Conservation (phyloP, 2,888 invertebrate genomes). For the Caenorhabditis panamensis region DNA sequence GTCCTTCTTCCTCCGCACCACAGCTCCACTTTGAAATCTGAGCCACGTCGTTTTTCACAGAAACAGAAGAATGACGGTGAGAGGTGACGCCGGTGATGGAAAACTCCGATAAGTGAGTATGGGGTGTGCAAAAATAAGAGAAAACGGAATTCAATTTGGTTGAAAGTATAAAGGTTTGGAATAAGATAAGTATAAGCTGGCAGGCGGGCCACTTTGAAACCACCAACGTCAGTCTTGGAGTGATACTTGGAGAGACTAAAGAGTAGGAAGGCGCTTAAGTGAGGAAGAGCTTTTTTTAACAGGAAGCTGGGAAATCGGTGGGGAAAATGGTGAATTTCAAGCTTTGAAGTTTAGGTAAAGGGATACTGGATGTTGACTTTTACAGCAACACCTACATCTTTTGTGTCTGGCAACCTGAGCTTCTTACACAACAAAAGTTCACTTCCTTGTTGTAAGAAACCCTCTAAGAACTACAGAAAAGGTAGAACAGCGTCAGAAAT, state of each 20-base stretch:
- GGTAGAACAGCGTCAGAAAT: too few species aligned
- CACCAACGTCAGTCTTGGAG: background rate
- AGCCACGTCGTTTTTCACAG: background rate
- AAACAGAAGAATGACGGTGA: background rate
- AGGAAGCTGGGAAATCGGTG: background rate
- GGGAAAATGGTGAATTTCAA: too few species aligned
- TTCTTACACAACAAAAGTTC: too few species aligned
- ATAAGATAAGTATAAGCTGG: too few species aligned
- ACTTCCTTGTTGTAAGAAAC: too few species aligned
- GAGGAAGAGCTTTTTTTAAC: background rate
- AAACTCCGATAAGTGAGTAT: conserved; percentile 3
- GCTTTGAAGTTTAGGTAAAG: too few species aligned
- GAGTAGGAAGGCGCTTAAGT: conserved; percentile 2
- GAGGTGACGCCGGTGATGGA: background rate
- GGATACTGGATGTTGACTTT: too few species aligned
- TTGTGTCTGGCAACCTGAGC: too few species aligned
- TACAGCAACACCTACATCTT: too few species aligned
- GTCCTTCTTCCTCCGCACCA: too few species aligned
- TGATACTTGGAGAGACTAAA: conserved; percentile 1
- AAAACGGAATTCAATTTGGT: background rate
- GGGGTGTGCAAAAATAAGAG: background rate
- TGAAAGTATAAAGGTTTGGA: too few species aligned
- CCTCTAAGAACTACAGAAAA: too few species aligned
- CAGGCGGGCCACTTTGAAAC: conserved; percentile 4
- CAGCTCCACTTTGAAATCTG: background rate